Evolutionary conservation across 2,888 invertebrate genomes (phyloP).

Genomic region (Orthonevra nobilis): DNA sequence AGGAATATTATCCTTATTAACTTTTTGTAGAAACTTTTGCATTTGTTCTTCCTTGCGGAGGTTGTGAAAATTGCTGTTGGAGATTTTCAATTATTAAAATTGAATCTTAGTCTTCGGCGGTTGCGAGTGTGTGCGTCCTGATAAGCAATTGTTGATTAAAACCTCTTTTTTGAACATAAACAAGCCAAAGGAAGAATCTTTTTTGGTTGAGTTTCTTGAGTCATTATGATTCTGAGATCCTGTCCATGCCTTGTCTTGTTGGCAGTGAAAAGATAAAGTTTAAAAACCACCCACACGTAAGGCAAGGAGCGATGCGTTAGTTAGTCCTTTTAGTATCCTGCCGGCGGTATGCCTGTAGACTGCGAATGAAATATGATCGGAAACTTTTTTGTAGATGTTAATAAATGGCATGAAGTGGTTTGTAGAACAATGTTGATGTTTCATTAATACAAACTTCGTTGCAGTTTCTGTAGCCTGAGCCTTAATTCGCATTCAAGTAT

Average conservation of each 20-base stretch:
- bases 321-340: conserved; percentile 6
- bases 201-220: conserved; percentile 4
- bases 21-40: conserved; percentile 29
- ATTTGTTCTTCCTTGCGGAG: conserved; percentile 4
- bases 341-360: conserved; percentile 16
- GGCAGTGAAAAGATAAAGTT: background rate
- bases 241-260: background rate
- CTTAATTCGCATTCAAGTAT: no score
- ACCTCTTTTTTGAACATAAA: background rate
- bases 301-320: conserved; percentile 12
- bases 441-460: no score
- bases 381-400: conserved; percentile 21
- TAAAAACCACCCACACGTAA: background rate
- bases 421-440: no score
- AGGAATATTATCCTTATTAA: conserved; percentile 50
- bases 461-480: background rate
- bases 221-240: conserved; percentile 10
- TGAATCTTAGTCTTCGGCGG: conserved; percentile 3
- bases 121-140: background rate
- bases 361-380: conserved; percentile 36
- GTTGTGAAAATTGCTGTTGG: background rate
- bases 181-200: background rate
- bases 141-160: conserved; percentile 15
- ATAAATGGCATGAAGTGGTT: background rate
- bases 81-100: conserved; percentile 42